Evolutionary conservation across 2,888 invertebrate species (phyloP), one percentile per base, ranked within the genome.

Genomic region (Margaritifera margaritifera): DNA sequence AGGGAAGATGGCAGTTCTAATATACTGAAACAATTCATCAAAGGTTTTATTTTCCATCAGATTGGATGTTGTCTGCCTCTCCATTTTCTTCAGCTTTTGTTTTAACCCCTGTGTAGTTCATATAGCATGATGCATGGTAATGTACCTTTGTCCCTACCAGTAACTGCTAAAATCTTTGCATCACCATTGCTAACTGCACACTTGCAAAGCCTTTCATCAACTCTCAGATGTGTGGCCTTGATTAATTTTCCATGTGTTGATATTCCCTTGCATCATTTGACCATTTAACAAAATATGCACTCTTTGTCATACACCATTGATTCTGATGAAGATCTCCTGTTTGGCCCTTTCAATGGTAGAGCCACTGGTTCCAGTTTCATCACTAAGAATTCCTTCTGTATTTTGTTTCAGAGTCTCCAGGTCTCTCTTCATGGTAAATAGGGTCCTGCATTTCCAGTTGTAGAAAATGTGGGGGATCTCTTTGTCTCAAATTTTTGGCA

Each of bases 11-110:
- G 27, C 62, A 51, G 62, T 62, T 62, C 62, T 31, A 6, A 62
- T 62, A 52, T 62, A 62, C n/a, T 62, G 5, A 42, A 62, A 62
- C 20, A 62, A 51, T 25, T 62, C 62, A 50, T 31, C 62, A 5
- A 6, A 62, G 19, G 62, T n/a, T 62, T 62, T 51, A 20, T 52
- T 25, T 62, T 62, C 50, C 20, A 62, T 52, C 51, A n/a, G 27
- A 20, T 50, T 31, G 50, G 27, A 62, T 55, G 20, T n/a, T n/a
- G n/a, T n/a, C n/a, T n/a, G n/a, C n/a, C n/a, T n/a, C n/a, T n/a
- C n/a, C n/a, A n/a, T n/a, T n/a, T n/a, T n/a, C n/a, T n/a, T n/a
- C n/a, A n/a, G 20, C 54, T 53, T 18, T 53, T 53, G 54, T 53
- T 20, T 20, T 53, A 18, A 19, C 54, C 20, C 54, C 20, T 19